Conservation (phyloP, 2,888 invertebrate genomes). For the Ochropacha duplaris region DNA sequence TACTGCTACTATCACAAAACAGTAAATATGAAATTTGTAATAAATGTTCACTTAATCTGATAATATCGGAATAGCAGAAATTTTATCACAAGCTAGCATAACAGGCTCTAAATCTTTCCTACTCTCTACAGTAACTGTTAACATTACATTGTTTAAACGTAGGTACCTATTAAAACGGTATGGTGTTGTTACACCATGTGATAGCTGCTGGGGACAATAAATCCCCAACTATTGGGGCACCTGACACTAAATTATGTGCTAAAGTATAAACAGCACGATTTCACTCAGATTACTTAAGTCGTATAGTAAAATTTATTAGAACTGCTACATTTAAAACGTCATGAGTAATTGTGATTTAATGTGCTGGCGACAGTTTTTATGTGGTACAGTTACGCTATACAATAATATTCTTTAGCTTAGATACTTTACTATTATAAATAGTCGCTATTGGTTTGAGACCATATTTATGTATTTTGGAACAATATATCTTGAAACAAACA, state of each 20-base stretch:
- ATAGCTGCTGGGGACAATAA: conserved; percentile 33
- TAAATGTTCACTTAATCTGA: background rate
- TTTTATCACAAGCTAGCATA: background rate
- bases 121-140: background rate
- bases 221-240: conserved; percentile 34
- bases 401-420: background rate
- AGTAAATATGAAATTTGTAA: no score
- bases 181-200: conserved; percentile 30
- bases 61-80: background rate
- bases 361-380: background rate
- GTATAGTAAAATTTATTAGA: conserved; percentile 25
- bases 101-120: background rate
- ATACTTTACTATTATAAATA: no score
- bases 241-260: conserved; percentile 37
- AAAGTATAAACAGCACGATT: conserved; percentile 37
- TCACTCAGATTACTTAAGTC: conserved; percentile 23
- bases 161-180: conserved; percentile 23
- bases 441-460: no score
- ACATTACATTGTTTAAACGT: background rate
- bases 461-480: no score
- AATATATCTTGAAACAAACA: no score
- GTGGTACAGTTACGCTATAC: background rate
- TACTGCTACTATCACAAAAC: background rate
- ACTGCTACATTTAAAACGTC: conserved; percentile 23
- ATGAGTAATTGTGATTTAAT: conserved; percentile 14